Percentiles rank a stretch among this genome's conserved stretches.
phyloP scores from a whole-genome alignment of 64 coral and sea anemone species.

The Orbicella faveolata region DNA sequence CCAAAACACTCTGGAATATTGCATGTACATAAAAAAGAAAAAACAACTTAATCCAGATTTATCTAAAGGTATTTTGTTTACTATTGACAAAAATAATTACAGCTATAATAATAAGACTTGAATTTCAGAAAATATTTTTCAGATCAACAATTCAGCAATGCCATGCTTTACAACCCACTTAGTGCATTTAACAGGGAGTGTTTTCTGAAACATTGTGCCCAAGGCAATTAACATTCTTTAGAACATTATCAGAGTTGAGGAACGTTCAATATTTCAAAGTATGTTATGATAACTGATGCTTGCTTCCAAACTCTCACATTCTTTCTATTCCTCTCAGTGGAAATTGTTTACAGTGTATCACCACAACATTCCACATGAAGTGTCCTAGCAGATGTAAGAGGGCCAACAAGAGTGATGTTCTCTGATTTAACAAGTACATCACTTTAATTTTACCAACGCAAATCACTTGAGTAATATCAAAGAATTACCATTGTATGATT shows the following conservation, averaged over 20 bases:
- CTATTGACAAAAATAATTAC: background rate
- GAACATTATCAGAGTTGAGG: too few species aligned
- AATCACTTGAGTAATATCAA: background rate
- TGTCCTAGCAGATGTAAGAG: background rate
- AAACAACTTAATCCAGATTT: background rate
- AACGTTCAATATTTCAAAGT: too few species aligned
- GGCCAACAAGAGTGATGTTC: background rate
- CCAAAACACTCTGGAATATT: background rate
- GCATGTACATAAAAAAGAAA: background rate
- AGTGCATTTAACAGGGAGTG: too few species aligned
- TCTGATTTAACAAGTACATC: background rate
- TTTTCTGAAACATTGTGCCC: too few species aligned
- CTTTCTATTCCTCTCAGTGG: background rate
- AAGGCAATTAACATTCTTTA: too few species aligned
- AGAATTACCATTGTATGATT: background rate
- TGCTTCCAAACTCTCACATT: background rate
- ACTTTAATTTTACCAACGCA: background rate
- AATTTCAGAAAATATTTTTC: background rate
- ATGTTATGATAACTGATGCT: background rate
- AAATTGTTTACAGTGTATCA: background rate
- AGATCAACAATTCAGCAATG: background rate
- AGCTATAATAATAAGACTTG: background rate
- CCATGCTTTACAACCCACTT: too few species aligned
- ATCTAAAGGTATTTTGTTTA: constrained; percentile 2
- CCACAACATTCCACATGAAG: background rate